Base-by-base conservation (phyloP, 2,888 invertebrate species). In the Drosophila phalerata region DNA sequence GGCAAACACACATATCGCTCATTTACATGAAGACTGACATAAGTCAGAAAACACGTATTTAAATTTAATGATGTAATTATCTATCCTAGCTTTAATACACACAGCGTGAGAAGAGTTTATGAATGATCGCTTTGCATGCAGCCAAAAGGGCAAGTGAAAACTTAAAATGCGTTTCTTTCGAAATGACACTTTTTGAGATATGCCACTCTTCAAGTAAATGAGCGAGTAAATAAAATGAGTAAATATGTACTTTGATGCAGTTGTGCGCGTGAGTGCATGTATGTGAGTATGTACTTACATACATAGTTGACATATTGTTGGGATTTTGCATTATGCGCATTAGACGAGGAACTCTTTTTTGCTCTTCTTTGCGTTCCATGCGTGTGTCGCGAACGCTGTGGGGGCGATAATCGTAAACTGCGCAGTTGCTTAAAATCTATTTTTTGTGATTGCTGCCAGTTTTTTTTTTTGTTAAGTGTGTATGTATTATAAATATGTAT, bases 401-500 rank as follows among this genome's bases (percentile, higher is more conserved):
- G 76, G 75, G 75, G 76, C 76, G 64, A 72, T 34, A 58, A 17
- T 32, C 22, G 45, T 42, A 40, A 73, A 76, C 69, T 76, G 75
- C 75, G 75, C 76, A 76, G 75, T 76, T 76, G 40, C 47, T 68
- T 60, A 32, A 57, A 72, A 72, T 76, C 72, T 76, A 76, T 75
- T 75, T 75, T 67, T 53, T 61, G 37, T 42, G 22, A 37, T 52
- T 51, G 40, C 43, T 56, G 75, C 67, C 68, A 61, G 30, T 38
- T 57, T 51, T 37, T n/a, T n/a, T n/a, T n/a, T n/a, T n/a, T n/a
- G n/a, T 68, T 43, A 10, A 13, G 1, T 22, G 5, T 34, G 8
- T 22, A 8, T 43, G 64, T 45, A 25, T 32, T 28, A 19, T 51
- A n/a, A 11, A 8, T 51, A 28, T 22, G 19, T 49, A 3, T 48